Evolutionary conservation across 2,113 vertebrate species (phyloP), one percentile per base, ranked within the genome.

Genomic region (Scomber scombrus): DNA sequence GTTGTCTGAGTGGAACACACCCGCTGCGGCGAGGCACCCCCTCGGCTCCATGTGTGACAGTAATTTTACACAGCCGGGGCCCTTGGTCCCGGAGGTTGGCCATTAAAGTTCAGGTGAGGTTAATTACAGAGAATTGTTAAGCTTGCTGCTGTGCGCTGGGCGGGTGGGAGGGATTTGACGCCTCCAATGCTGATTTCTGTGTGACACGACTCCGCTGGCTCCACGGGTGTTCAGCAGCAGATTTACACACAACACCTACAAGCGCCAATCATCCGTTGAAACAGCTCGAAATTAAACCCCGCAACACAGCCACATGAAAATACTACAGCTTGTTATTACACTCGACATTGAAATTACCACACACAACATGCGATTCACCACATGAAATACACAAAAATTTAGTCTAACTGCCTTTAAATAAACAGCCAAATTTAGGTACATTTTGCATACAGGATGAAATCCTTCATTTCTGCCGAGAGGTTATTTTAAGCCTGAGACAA

Each of bases 21-120:
- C 89, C 87, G 79, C 88, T 84, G 90, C 63, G 71, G 81, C 79
- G 43, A 79, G 74, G 57, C 80, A 71, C 80, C 86, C 91, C 78
- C 80, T 75, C 12, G 40, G 80, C 84, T 85, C 72, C 70, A 80
- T 81, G 86, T 93, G 91, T 89, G 88, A 93, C 91, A 94, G 88
- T 92, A 92, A 93, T 92, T 89, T 87, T 88, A 91, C 86, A 88
- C 88, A 87, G 89, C 80, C 78, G 81, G 70, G 79, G 84, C 88
- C 80, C 85, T 87, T 19, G 69, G 89, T 94, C 93, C 93, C 91
- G 68, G 85, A 92, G 90, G 93, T 92, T 91, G 91, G 89, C 91
- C 92, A 92, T 95, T 94, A 94, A 89, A 89, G 92, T 91, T 93
- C 91, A 94, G 93, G 93, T 92, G 93, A 94, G 93, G 93, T 93